phyloP scores from a whole-genome alignment of 2,888 invertebrate genomes.

The Callosobruchus maculatus region DNA sequence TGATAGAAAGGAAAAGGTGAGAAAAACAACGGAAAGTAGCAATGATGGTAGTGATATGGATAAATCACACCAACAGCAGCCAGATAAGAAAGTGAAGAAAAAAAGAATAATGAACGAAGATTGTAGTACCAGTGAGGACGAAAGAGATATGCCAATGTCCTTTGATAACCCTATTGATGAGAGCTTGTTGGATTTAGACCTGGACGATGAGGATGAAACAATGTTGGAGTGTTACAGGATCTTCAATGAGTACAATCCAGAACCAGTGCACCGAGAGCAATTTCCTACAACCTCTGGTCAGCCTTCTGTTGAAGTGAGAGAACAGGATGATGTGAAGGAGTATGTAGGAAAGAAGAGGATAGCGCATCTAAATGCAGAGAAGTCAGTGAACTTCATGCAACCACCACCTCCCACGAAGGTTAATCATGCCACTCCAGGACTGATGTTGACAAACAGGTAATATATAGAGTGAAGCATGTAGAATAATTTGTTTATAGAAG shows the following conservation, averaged over 20 bases:
- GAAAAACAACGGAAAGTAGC: constrained; percentile 21
- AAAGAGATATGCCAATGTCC: constrained; percentile 3
- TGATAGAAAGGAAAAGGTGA: constrained; percentile 13
- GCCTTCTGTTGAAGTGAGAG: constrained; percentile 17
- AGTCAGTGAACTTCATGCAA: constrained; percentile 42
- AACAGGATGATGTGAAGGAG: constrained; percentile 2
- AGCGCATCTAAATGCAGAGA: constrained; percentile 64
- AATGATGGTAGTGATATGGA: constrained; percentile 12
- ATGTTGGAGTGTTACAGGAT: constrained; percentile 74
- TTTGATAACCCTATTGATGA: constrained; percentile 6
- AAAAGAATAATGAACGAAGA: constrained; percentile 1
- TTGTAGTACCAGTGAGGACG: background rate
- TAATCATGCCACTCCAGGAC: constrained; percentile 54
- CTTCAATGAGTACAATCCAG: constrained; percentile 73
- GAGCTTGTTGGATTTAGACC: constrained; percentile 22
- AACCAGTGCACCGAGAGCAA: constrained; percentile 10
- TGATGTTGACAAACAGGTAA: constrained; percentile 49
- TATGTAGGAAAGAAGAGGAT: constrained; percentile 59
- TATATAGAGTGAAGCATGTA: too few species aligned
- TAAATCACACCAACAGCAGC: background rate
- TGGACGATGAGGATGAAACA: constrained; percentile 62
- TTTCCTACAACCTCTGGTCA: background rate
- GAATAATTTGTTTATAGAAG: too few species aligned
- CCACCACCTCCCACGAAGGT: constrained; percentile 50
- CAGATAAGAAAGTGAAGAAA: background rate